Conservation (phyloP, 2,113 vertebrate species). For the Microcebus griseorufus region DNA sequence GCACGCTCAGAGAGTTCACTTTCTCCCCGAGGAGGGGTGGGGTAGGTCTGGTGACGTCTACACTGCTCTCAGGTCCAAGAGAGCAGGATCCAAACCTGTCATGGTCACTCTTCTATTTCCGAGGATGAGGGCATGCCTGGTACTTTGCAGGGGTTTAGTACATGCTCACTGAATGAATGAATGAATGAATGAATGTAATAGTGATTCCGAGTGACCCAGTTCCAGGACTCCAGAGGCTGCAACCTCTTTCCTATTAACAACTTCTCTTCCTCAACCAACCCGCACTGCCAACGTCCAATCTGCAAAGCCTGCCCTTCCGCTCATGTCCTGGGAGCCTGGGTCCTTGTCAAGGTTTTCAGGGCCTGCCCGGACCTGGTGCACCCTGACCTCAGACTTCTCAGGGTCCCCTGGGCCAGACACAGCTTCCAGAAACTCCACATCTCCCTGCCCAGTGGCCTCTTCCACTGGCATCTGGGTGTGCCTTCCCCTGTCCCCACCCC, state of each 20-base stretch:
- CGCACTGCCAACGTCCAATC: rapidly evolving
- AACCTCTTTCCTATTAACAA: not conserved
- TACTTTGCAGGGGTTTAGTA: not conserved
- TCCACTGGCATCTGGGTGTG: too few relatives aligned
- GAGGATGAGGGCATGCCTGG: not conserved
- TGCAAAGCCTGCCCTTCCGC: not conserved
- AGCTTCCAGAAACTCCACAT: not conserved
- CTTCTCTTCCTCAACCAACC: not conserved
- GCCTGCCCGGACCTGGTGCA: not conserved
- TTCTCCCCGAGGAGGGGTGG: too few relatives aligned
- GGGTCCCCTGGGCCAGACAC: not conserved
- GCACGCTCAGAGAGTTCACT: too few relatives aligned
- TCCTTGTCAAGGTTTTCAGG: too few relatives aligned
- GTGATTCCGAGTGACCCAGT: not conserved
- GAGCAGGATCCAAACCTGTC: not conserved
- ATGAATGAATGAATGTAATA: not conserved
- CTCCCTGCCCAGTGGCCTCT: not conserved
- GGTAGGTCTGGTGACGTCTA: not conserved
- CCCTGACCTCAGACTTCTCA: not conserved
- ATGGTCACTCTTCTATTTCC: not conserved
- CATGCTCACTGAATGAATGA: not conserved
- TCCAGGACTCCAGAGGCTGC: not conserved
- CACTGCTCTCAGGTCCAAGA: not conserved
- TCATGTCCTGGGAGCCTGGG: not conserved
- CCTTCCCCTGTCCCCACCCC: not conserved